Percentiles rank a stretch among this genome's conserved stretches.
Evolutionary conservation across 1,140 invertebrate species (phyloP).

Genomic region (Pygmarrhopalites habei): DNA sequence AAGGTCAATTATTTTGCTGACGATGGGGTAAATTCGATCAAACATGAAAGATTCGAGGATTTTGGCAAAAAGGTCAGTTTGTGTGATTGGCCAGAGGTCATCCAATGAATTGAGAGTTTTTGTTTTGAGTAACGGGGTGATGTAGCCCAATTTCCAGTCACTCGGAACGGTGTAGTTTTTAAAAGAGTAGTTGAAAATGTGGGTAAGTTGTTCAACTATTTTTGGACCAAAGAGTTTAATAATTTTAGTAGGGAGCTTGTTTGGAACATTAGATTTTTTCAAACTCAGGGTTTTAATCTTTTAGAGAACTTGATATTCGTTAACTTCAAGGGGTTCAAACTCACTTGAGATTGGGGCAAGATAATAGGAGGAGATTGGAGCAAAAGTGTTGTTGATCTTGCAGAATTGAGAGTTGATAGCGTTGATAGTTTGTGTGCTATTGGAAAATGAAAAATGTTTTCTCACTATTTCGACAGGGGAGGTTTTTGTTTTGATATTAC

Average conservation of each 20-base stretch:
- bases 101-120: neutral
- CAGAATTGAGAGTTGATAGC: neutral
- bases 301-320: neutral
- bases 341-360: neutral
- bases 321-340: neutral
- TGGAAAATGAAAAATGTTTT: no score
- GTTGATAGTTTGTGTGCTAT: no score
- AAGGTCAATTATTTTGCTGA: neutral
- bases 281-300: neutral
- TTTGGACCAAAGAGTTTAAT: neutral
- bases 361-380: neutral
- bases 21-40: constrained; percentile 5
- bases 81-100: constrained; percentile 13
- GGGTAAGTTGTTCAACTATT: neutral
- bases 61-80: constrained; percentile 14
- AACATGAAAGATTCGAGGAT: constrained; percentile 19
- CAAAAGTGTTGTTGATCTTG: neutral
- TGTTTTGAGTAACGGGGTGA: neutral
- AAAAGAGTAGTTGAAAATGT: neutral
- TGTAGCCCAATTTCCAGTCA: neutral
- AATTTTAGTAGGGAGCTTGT: neutral
- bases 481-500: no score
- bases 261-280: neutral
- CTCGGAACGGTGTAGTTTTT: neutral
- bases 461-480: no score